Evolutionary conservation across 2,888 invertebrate genomes (phyloP), one percentile per base, ranked within the genome.

Genomic region (Aphodius sticticus): DNA sequence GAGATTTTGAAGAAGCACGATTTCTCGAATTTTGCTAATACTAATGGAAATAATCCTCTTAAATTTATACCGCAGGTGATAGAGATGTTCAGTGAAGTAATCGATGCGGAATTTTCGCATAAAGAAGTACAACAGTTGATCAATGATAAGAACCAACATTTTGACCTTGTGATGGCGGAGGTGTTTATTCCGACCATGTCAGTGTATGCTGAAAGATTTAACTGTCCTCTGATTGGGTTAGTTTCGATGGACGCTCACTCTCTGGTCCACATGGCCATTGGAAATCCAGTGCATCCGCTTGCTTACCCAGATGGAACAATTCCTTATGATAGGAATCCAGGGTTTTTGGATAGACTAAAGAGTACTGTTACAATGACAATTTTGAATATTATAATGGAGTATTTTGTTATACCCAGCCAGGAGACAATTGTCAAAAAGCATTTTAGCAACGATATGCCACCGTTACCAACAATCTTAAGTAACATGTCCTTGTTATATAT

Each of bases 91-190:
- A 75, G 70, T 14, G 77, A 78, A 6, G 78, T 80, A 69, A 15
- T 77, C 37, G 80, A 83, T 14, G 35, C 81, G 1, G 78, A 83
- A 77, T 38, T 84, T 15, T 72, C 69, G 26, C 85, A 85, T 38
- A 84, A 85, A 0, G 83, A 85, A 79, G 86, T 88, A 6, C 85
- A 86, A 82, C 81, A 83, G 37, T 77, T 88, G 14, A 86, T 88
- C 16, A 81, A 85, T 16, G 84, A 87, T 79, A 79, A 84, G 69
- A 84, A 69, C 12, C 86, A 90, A 35, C 88, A 89, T 78, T 93
- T 92, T 82, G 93, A 93, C 85, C 84, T 92, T 38, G 90, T 92
- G 0, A 87, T 93, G 70, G 89, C 91, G 4, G 93, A 93, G 86
- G 90, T 90, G 15, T 88, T 92, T 9, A 88, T 90, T 5, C 91